Base-by-base conservation (phyloP, 2,888 invertebrate species). In the Tanaodytes sp. region DNA sequence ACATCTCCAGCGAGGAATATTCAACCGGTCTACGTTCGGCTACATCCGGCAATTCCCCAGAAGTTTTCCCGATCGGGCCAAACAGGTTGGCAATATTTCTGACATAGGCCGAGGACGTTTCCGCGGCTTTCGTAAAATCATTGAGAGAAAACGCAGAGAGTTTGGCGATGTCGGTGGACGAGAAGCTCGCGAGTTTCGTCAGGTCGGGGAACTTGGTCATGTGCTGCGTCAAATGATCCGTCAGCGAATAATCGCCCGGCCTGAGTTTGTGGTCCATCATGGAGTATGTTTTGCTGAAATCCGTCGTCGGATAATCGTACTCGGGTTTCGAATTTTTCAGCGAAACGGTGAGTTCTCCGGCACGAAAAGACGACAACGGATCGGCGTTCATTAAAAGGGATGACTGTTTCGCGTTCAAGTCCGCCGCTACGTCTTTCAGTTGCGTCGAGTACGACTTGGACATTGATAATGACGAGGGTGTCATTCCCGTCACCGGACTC, bases 401-500 rank as follows among this genome's bases (percentile, higher is more conserved):
- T 11, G 62, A 64, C 12, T 73, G 74, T 23, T 71, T 71, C 0
- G 65, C 45, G 6, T 65, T 65, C 0, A 66, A 37, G 16, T 65
- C 69, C 1, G 67, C 59, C n/a, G 68, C 52, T 5, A 66, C 63
- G 20, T 68, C 73, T 49, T 73, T 73, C 2, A 65, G 37, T 39
- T 36, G 81, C 39, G 78, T 72, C 1, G 76, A 77, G 46, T 80
- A 83, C 12, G 82, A 75, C 59, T 84, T 85, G n/a, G 81, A 76
- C 6, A 83, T 74, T 0, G 83, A 79, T 2, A 84, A 30, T 9
- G 66, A 66, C 3, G 52, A 77, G 12, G 82, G 81, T 2, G 80
- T 73, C 18, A 68, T 65, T 36, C 79, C 81, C 42, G 79, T 83
- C 1, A 84, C 79, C 1, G 92, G 92, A 5, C 92, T 90, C 76